phyloP scores from a whole-genome alignment of 1,140 invertebrate species.

The Neoseiulus cucumeris region DNA sequence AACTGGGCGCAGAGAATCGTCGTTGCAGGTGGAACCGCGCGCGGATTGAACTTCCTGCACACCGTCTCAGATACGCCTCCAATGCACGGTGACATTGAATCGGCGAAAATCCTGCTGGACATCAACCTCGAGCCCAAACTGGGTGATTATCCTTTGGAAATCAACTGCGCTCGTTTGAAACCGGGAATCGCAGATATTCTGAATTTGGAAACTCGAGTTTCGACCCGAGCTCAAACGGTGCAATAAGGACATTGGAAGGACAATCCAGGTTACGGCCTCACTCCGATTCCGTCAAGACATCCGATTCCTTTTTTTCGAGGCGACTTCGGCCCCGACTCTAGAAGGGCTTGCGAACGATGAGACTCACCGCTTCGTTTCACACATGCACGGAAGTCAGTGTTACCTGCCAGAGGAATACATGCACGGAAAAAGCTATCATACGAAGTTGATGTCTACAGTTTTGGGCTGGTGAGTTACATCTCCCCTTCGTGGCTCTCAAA shows the following conservation, averaged over 20 bases:
- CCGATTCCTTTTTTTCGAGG: slow-evolving; percentile 25
- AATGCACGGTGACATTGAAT: slow-evolving; percentile 85
- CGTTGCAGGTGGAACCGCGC: slow-evolving; percentile 61
- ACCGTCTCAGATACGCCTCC: slow-evolving; percentile 52
- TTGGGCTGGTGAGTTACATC: slow-evolving; percentile 45
- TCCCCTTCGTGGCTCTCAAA: not conserved
- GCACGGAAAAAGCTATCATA: slow-evolving; percentile 49
- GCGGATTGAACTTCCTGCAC: slow-evolving; percentile 75
- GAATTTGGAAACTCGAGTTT: too few relatives aligned
- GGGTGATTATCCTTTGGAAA: too few relatives aligned
- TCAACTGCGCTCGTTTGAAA: too few relatives aligned
- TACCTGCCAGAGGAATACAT: slow-evolving; percentile 84
- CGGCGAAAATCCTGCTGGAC: slow-evolving; percentile 85
- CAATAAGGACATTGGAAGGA: too few relatives aligned
- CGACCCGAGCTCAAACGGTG: too few relatives aligned
- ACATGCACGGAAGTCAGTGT: slow-evolving; percentile 60
- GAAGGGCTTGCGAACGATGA: slow-evolving; percentile 41
- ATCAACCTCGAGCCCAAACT: slow-evolving; percentile 65
- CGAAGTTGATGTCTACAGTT: slow-evolving; percentile 82
- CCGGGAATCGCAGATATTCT: too few relatives aligned
- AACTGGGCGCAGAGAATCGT: slow-evolving; percentile 51
- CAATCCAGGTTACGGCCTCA: too few relatives aligned
- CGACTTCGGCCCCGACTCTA: slow-evolving; percentile 75
- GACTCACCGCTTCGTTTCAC: slow-evolving; percentile 35
- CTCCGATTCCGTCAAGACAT: too few relatives aligned